Evolutionary conservation across 2,113 vertebrate genomes (phyloP).

Genomic region (Ciconia stormi): DNA sequence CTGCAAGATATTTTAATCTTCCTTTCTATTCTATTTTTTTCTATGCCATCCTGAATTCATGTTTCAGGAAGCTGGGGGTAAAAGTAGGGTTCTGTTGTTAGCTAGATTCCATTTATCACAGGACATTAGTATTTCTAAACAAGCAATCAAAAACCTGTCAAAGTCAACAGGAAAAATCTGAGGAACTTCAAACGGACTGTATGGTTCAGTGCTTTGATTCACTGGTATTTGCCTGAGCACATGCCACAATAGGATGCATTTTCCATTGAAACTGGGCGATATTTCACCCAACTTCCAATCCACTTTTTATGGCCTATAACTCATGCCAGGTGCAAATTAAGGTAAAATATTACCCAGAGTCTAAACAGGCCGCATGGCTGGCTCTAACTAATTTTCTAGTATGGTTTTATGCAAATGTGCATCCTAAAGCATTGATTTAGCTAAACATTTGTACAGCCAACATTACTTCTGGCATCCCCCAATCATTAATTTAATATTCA

Average conservation of each 20-base stretch:
- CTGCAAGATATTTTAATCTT: not conserved
- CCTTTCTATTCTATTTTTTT: not conserved
- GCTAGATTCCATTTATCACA: not conserved
- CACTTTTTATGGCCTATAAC: not conserved
- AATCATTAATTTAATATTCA: not conserved
- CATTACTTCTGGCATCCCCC: not conserved
- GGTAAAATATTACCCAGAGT: not conserved
- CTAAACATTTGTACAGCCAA: not conserved
- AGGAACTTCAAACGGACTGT: not conserved
- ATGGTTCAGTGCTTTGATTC: not conserved
- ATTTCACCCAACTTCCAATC: not conserved
- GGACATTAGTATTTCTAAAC: not conserved
- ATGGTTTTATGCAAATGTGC: not conserved
- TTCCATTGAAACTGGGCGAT: not conserved
- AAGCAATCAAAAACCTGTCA: not conserved
- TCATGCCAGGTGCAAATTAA: slow-evolving; percentile 13
- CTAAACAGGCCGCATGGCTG: not conserved
- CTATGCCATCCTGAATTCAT: not conserved
- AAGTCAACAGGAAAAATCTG: not conserved
- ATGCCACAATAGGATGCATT: not conserved
- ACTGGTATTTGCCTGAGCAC: not conserved
- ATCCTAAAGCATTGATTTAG: not conserved
- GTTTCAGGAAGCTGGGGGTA: not conserved
- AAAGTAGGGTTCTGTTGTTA: not conserved
- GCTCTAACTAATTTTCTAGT: not conserved